Percentiles rank a stretch among this genome's conserved stretches.
phyloP scores from a whole-genome alignment of 2,113 vertebrate species.

The Furnarius figulus region DNA sequence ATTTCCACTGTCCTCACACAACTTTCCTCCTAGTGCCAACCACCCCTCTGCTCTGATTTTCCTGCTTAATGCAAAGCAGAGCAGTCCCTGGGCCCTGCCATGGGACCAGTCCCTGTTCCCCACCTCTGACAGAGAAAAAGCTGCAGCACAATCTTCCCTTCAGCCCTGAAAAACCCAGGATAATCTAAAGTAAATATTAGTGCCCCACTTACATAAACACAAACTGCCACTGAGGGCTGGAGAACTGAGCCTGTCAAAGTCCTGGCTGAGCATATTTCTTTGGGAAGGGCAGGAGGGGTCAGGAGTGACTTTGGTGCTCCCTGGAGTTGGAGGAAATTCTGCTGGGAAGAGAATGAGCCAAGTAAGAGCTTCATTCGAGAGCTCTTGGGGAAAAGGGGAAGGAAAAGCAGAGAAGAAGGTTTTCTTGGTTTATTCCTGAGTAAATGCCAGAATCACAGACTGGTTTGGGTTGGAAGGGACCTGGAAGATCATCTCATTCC shows the following conservation, averaged over 20 bases:
- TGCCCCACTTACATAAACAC: constrained; percentile 27
- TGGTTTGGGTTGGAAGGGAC: not conserved
- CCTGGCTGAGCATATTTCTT: not conserved
- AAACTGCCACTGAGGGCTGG: constrained; percentile 42
- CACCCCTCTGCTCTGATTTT: not conserved
- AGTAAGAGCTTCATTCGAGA: not conserved
- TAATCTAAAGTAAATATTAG: constrained; percentile 62
- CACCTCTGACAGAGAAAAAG: constrained; percentile 1
- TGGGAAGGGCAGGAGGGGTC: constrained; percentile 16
- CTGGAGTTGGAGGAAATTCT: not conserved
- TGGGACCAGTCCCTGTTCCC: not conserved
- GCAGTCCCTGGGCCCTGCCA: not conserved
- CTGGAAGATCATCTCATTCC: not conserved
- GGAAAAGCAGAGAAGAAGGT: not conserved
- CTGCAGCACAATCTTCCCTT: constrained; percentile 25
- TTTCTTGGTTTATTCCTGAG: not conserved
- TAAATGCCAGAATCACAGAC: not conserved
- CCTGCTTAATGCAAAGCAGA: constrained; percentile 47
- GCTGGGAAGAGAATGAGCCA: not conserved
- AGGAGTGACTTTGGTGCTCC: not conserved
- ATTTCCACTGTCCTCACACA: not conserved
- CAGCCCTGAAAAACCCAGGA: constrained; percentile 16
- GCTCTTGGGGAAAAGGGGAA: not conserved
- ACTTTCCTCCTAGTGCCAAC: not conserved
- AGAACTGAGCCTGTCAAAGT: constrained; percentile 23